Conservation (phyloP, 2,113 vertebrate genomes). For the Mola mola region DNA sequence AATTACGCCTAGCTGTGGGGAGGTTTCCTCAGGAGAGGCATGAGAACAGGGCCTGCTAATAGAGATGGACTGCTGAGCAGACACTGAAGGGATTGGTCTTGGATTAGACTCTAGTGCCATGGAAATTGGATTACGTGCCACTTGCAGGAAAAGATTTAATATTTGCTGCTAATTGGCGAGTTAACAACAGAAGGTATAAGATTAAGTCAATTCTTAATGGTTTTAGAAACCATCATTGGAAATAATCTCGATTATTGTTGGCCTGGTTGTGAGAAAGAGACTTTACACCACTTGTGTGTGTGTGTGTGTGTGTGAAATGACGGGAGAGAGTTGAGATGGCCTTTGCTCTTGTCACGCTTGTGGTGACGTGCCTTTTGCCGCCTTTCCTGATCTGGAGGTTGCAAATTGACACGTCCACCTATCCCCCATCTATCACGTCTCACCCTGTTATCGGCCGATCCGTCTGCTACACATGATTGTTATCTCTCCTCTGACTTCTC, state of each 20-base stretch:
- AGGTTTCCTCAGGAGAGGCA: conserved; percentile 52
- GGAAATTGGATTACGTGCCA: conserved; percentile 62
- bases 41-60: conserved; percentile 51
- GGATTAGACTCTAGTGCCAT: conserved; percentile 55
- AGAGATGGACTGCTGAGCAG: conserved; percentile 51
- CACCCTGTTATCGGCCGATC: conserved; percentile 70
- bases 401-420: conserved; percentile 70
- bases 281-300: conserved; percentile 13
- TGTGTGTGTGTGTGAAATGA: conserved; percentile 28
- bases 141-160: conserved; percentile 44
- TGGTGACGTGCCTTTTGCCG: conserved; percentile 68
- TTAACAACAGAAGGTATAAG: conserved; percentile 16
- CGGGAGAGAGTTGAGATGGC: conserved; percentile 38
- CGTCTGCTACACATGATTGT: conserved; percentile 64
- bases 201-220: neutral
- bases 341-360: conserved; percentile 59
- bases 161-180: conserved; percentile 52
- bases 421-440: conserved; percentile 50
- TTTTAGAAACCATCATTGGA: conserved; percentile 20
- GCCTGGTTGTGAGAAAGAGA: neutral
- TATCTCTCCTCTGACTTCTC: conserved; percentile 62
- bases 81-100: conserved; percentile 47
- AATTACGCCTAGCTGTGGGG: conserved; percentile 60
- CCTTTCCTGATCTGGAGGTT: conserved; percentile 56
- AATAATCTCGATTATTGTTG: neutral